Percentiles rank a stretch among this genome's conserved stretches.
Evolutionary conservation across 2,797 vertebrate species (phyloP).

Genomic region (Acipenser ruthenus): DNA sequence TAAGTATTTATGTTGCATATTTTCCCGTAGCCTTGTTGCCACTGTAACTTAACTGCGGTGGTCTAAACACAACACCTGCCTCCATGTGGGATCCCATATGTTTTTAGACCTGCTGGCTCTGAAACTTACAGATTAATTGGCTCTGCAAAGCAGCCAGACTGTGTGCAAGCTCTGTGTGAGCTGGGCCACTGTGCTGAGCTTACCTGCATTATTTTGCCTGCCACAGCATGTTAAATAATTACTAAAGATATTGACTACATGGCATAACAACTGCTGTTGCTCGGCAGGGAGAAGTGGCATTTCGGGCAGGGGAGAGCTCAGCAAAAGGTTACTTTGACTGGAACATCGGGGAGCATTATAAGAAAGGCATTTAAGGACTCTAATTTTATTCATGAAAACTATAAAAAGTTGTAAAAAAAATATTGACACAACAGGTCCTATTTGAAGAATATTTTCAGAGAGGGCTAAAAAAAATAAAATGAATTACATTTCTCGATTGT

Average conservation of each 20-base stretch:
- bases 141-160: background rate
- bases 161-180: background rate
- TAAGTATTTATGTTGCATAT: background rate
- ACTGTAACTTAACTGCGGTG: background rate
- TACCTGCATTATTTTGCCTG: background rate
- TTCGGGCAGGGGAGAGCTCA: background rate
- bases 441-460: too few relatives aligned
- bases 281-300: background rate
- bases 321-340: conserved; percentile 1
- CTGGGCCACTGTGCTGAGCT: background rate
- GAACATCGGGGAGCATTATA: background rate
- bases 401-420: too few relatives aligned
- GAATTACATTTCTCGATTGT: too few relatives aligned
- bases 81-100: background rate
- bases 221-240: background rate
- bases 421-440: too few relatives aligned
- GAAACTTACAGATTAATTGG: background rate
- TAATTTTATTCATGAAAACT: too few relatives aligned
- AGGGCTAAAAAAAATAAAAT: too few relatives aligned
- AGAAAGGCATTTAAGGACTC: background rate
- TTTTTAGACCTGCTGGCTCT: background rate
- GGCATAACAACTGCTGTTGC: background rate
- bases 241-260: background rate
- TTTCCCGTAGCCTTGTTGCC: background rate
- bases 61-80: background rate